Conservation (phyloP, 2,797 vertebrate species). For the Masticophis lateralis region DNA sequence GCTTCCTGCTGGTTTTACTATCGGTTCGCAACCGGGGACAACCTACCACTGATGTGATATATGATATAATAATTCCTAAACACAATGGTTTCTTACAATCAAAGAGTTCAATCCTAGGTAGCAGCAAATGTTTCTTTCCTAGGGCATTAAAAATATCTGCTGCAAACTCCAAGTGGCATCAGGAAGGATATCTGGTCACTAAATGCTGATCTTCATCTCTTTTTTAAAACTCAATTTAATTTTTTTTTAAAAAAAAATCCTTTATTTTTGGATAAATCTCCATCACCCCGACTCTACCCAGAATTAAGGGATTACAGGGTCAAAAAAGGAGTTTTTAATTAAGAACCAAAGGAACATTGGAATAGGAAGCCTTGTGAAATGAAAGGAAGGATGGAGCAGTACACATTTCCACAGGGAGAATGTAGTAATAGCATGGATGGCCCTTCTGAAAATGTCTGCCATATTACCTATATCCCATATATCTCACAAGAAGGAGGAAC, state of each 20-base stretch:
- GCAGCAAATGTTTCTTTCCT: not conserved
- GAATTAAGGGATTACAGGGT: not conserved
- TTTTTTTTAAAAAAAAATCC: not conserved
- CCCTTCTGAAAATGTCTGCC: not conserved
- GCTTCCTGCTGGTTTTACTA: too few species aligned
- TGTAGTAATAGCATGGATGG: not conserved
- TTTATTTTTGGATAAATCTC: not conserved
- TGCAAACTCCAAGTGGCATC: not conserved
- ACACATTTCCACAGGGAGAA: not conserved
- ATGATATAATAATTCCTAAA: not conserved
- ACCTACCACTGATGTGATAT: too few species aligned
- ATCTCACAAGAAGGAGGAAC: not conserved
- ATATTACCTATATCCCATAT: not conserved
- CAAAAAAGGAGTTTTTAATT: not conserved
- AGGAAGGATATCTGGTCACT: not conserved
- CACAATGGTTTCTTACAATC: not conserved
- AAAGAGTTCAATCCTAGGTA: not conserved
- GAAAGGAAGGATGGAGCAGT: not conserved
- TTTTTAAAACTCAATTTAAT: not conserved
- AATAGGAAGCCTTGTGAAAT: not conserved
- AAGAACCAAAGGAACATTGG: not conserved
- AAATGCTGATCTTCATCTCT: not conserved
- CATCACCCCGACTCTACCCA: not conserved
- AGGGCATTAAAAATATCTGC: not conserved
- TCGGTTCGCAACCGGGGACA: too few species aligned